Evolutionary conservation across 2,113 vertebrate genomes (phyloP).

Genomic region (Oryzias woworae): DNA sequence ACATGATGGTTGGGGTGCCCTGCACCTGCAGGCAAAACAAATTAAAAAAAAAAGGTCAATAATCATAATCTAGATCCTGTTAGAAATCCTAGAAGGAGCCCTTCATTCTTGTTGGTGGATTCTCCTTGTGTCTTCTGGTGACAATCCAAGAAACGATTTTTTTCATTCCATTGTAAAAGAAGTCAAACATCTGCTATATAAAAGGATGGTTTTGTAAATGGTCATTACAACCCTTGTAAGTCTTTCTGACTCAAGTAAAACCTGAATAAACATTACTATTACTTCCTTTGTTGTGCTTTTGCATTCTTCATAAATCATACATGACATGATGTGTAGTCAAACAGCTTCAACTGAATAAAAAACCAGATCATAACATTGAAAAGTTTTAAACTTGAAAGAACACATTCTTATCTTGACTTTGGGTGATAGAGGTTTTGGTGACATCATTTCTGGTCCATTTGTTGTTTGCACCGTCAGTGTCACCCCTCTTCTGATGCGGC

Average conservation of each 20-base stretch:
- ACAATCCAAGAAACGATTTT: background rate
- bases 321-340: no score
- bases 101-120: background rate
- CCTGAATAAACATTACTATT: background rate
- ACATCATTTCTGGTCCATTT: no score
- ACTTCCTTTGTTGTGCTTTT: background rate
- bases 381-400: no score
- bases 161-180: background rate
- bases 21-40: slow-evolving; percentile 44
- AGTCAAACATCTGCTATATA: background rate
- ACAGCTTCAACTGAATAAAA: no score
- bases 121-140: background rate
- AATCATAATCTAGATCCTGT: background rate
- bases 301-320: no score
- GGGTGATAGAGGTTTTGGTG: no score
- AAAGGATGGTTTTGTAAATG: background rate
- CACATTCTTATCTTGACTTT: no score
- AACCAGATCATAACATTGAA: no score
- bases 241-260: background rate
- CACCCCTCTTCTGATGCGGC: no score
- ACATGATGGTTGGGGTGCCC: slow-evolving; percentile 84
- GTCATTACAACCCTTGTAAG: background rate
- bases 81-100: background rate
- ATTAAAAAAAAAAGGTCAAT: background rate
- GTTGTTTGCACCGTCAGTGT: no score